A percentile compares a stretch with the other conserved stretches of the same genome.
phyloP scores from a whole-genome alignment of 2,888 invertebrate genomes.

The Abscondita cerata region DNA sequence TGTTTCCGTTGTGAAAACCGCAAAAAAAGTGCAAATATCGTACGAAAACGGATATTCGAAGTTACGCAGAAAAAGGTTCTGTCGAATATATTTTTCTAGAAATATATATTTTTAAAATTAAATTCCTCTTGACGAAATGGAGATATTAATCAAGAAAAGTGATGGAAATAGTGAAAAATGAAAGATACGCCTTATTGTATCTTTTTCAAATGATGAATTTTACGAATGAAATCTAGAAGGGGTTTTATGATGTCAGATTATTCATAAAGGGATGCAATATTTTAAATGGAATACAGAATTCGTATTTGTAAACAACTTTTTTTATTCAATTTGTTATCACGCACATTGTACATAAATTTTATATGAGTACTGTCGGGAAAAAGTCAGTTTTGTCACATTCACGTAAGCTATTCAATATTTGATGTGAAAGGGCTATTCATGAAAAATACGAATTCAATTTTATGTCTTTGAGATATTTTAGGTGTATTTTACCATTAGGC shows the following conservation, averaged over 20 bases:
- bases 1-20: constrained; percentile 34
- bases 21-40: constrained; percentile 41
- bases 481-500: too few relatives aligned
- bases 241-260: constrained; percentile 5
- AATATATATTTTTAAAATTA: constrained; percentile 16
- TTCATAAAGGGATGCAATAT: constrained; percentile 7
- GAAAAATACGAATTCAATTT: too few relatives aligned
- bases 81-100: constrained; percentile 20
- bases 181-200: constrained; percentile 18
- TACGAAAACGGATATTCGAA: constrained; percentile 43
- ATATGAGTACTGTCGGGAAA: too few relatives aligned
- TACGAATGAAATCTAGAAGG: constrained; percentile 13
- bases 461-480: too few relatives aligned
- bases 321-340: background rate
- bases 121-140: constrained; percentile 23
- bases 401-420: too few relatives aligned
- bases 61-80: constrained; percentile 28
- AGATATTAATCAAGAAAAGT: constrained; percentile 22
- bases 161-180: constrained; percentile 23
- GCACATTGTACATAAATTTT: too few relatives aligned
- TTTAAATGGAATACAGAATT: constrained; percentile 9
- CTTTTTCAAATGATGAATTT: constrained; percentile 15
- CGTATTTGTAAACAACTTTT: constrained; percentile 3
- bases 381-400: too few relatives aligned
- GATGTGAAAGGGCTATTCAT: too few relatives aligned